These are phyloP conservation scores for Zaprionus lachaisei DNA, from an alignment of 1,140 invertebrate genomes.

Conservation along the genomic window DNA sequence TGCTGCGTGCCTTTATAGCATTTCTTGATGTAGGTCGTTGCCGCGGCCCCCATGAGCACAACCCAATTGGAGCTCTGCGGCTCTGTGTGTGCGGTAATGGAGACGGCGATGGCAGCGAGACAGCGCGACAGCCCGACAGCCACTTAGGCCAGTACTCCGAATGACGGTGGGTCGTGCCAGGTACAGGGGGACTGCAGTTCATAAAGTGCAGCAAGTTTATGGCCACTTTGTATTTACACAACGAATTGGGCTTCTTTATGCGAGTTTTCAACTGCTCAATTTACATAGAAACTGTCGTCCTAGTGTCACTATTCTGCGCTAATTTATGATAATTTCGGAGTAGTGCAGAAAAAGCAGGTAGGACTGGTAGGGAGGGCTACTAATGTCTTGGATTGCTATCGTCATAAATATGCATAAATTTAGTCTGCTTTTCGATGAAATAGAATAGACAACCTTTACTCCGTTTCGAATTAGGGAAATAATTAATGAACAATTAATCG, in stretches of 20 bases:
- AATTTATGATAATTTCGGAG: conserved; percentile 72
- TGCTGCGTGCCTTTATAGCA: conserved; percentile 64
- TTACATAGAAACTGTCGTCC: conserved; percentile 66
- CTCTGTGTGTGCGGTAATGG: conserved; percentile 33
- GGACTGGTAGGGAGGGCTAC: background rate
- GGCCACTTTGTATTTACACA: conserved; percentile 73
- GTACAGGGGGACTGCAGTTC: conserved; percentile 52
- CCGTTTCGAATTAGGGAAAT: background rate
- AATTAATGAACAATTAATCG: background rate
- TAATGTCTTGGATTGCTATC: background rate
- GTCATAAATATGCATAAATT: background rate
- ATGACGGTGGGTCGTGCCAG: conserved; percentile 12
- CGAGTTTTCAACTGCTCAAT: conserved; percentile 66
- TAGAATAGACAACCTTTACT: too few species aligned
- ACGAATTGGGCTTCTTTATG: conserved; percentile 71
- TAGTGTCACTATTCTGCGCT: conserved; percentile 52
- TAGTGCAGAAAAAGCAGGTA: background rate
- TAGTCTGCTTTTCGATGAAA: background rate
- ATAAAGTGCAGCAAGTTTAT: conserved; percentile 76
- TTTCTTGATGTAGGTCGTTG: conserved; percentile 77
- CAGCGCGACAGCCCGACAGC: conserved; percentile 1
- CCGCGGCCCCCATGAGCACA: conserved; percentile 31
- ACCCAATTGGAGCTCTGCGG: conserved; percentile 5
- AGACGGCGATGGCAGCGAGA: conserved; percentile 26
- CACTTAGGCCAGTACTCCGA: conserved; percentile 36